Conservation (phyloP, 2,113 vertebrate genomes). For the Quiscalus mexicanus region DNA sequence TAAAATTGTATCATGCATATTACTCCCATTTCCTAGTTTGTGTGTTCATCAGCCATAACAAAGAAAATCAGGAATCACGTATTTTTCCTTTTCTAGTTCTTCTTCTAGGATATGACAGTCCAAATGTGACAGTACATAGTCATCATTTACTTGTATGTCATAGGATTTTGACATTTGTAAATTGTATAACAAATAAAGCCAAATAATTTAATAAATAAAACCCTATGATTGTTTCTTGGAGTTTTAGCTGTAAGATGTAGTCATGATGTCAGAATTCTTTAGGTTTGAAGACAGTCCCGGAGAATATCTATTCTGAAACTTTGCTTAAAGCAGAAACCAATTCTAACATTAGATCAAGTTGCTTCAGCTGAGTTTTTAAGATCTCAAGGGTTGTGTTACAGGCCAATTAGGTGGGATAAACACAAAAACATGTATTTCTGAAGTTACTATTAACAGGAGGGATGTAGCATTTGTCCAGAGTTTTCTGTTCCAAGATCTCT, state of each 20-base stretch:
- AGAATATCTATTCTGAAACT: not conserved
- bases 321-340: not conserved
- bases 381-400: not conserved
- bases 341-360: not conserved
- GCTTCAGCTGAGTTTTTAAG: not conserved
- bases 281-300: not conserved
- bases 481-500: not conserved
- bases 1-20: not conserved
- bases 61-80: not conserved
- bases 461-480: not conserved
- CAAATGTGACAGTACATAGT: not conserved
- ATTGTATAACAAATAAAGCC: not conserved
- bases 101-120: not conserved
- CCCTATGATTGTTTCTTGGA: not conserved
- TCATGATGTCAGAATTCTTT: not conserved
- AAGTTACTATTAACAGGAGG: not conserved
- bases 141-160: not conserved
- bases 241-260: not conserved
- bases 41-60: not conserved
- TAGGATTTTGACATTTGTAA: not conserved
- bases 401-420: fast-evolving
- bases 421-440: not conserved
- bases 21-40: not conserved
- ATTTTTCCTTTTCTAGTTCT: not conserved
- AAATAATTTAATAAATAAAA: not conserved